Conservation (phyloP, 2,113 vertebrate species). For the Amblyopsis rosae region DNA sequence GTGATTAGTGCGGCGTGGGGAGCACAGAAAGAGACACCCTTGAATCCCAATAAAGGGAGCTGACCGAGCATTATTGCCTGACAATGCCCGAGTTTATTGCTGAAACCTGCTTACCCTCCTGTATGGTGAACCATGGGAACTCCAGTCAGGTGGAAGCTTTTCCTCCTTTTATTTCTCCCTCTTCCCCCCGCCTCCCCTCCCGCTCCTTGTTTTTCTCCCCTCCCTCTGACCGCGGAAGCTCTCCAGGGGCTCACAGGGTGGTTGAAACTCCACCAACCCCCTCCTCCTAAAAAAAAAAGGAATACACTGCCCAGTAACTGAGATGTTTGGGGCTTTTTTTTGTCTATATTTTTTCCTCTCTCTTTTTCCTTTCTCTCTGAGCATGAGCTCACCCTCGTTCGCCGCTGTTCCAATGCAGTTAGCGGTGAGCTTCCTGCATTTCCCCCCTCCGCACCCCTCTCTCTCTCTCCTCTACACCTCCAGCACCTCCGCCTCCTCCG, state of each 20-base stretch:
- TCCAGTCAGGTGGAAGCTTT: constrained; percentile 99
- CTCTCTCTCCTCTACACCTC: constrained; percentile 61
- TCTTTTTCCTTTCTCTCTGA: constrained; percentile 68
- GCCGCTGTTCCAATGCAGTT: constrained; percentile 88
- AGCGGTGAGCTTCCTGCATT: constrained; percentile 93
- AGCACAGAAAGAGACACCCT: constrained; percentile 99
- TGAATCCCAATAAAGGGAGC: constrained; percentile 99
- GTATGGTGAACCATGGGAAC: constrained; percentile 98
- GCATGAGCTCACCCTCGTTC: constrained; percentile 90
- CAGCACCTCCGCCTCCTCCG: neutral
- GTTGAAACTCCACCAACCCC: constrained; percentile 84
- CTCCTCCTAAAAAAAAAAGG: constrained; percentile 55
- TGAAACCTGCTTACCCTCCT: constrained; percentile 98
- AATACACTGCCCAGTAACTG: constrained; percentile 79
- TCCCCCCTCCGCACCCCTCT: constrained; percentile 71
- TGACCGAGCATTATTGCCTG: constrained; percentile 97
- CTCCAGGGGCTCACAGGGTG: constrained; percentile 86
- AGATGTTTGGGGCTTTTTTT: constrained; percentile 95
- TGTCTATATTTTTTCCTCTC: constrained; percentile 68
- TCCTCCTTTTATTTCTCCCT: constrained; percentile 81
- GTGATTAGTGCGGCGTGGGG: constrained; percentile 99
- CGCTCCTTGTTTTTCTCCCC: constrained; percentile 22
- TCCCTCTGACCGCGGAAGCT: constrained; percentile 80
- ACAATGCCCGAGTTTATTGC: constrained; percentile 99
- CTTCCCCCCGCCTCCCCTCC: constrained; percentile 49